Conservation (phyloP, 1,140 invertebrate genomes). For the Micrasema minimum region DNA sequence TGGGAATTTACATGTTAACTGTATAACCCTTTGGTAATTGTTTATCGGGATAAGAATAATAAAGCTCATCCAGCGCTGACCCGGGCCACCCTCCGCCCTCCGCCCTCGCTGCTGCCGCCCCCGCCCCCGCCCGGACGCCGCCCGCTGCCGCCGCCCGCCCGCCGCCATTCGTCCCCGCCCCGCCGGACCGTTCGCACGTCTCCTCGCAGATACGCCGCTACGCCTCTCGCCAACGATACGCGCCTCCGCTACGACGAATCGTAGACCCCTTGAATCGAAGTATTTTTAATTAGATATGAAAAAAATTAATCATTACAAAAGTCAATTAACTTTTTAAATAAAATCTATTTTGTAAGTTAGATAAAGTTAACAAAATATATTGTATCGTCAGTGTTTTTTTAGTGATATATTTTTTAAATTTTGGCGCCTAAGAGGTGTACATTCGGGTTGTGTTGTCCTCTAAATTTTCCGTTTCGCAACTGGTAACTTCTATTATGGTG, state of each 20-base stretch:
- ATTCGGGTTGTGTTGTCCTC: background rate
- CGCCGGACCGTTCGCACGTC: conserved; percentile 29
- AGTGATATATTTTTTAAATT: conserved; percentile 11
- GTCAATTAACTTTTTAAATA: too few species aligned
- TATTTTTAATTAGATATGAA: too few species aligned
- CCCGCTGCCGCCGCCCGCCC: background rate
- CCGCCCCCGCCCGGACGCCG: background rate
- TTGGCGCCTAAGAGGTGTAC: background rate
- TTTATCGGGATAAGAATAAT: conserved; percentile 36
- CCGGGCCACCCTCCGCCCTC: conserved; percentile 9
- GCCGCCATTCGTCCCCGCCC: conserved; percentile 43
- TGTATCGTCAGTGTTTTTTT: conserved; percentile 19
- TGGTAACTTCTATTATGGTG: background rate
- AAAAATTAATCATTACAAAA: too few species aligned
- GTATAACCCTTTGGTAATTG: conserved; percentile 17
- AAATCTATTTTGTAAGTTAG: too few species aligned
- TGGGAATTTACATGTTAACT: conserved; percentile 17
- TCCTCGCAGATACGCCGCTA: conserved; percentile 3
- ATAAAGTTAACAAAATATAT: background rate
- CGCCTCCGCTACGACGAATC: background rate
- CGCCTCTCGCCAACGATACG: conserved; percentile 11
- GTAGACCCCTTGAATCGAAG: background rate
- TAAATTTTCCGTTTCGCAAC: background rate
- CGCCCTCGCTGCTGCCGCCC: background rate
- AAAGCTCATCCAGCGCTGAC: conserved; percentile 33